These are phyloP conservation scores for Pagrus major DNA, from an alignment of 2,113 vertebrate species.

Conservation along the genomic window DNA sequence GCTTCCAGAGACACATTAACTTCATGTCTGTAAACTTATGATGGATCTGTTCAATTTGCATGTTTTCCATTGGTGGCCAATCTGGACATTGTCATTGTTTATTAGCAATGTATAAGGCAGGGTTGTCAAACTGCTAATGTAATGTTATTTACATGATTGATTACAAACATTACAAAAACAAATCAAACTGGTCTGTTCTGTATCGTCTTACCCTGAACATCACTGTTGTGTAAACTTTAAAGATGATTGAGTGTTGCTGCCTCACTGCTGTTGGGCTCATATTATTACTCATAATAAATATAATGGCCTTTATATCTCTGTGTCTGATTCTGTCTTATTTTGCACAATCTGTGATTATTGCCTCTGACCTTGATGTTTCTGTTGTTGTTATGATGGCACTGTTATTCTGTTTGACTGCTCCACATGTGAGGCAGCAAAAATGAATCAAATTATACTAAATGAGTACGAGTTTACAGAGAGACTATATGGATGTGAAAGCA, in stretches of 20 bases:
- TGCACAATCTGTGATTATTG: slow-evolving; percentile 2
- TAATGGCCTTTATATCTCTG: slow-evolving; percentile 4
- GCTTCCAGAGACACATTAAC: not conserved
- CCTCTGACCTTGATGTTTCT: slow-evolving; percentile 20
- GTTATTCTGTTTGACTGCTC: slow-evolving; percentile 11
- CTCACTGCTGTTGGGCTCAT: slow-evolving; percentile 1
- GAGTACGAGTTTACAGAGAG: not conserved
- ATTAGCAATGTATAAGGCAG: not conserved
- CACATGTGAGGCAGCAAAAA: not conserved
- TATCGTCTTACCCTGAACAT: not conserved
- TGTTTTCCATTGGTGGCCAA: not conserved
- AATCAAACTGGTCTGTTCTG: not conserved
- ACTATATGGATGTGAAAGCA: slow-evolving; percentile 9
- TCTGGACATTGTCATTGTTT: slow-evolving; percentile 13
- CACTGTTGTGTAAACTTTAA: slow-evolving; percentile 2
- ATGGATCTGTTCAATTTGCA: slow-evolving; percentile 26
- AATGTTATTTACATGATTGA: slow-evolving; percentile 28
- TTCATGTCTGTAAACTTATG: slow-evolving; percentile 5
- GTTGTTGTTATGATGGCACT: not conserved
- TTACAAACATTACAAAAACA: not conserved
- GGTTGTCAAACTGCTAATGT: slow-evolving; percentile 25
- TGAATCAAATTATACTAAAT: not conserved
- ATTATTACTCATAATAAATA: slow-evolving; percentile 19
- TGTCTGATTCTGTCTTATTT: slow-evolving; percentile 28
- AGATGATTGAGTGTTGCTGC: slow-evolving; percentile 18